Evolutionary conservation across 2,888 invertebrate species (phyloP).

Genomic region (Xanthostigma xanthostigma): DNA sequence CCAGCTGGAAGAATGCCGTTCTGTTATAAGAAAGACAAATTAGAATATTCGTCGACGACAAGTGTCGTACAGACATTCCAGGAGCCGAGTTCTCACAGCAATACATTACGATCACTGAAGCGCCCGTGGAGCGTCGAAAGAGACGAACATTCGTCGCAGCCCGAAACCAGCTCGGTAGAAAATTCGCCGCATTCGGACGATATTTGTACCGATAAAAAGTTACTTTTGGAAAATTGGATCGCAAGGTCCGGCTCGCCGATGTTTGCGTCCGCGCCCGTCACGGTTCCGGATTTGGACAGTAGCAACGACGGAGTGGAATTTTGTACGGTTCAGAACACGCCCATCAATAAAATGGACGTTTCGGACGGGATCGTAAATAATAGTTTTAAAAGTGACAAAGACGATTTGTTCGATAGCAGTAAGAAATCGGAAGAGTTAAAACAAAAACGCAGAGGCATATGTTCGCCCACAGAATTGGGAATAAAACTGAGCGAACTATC

Average conservation of each 20-base stretch:
- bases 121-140: constrained; percentile 22
- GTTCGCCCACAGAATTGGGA: constrained; percentile 34
- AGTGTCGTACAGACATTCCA: constrained; percentile 16
- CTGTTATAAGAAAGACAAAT: constrained; percentile 20
- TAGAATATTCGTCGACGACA: constrained; percentile 14
- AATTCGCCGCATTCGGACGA: constrained; percentile 24
- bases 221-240: constrained; percentile 36
- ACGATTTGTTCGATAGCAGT: constrained; percentile 18
- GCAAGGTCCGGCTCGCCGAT: constrained; percentile 35
- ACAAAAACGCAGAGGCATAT: constrained; percentile 27
- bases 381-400: constrained; percentile 21
- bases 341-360: constrained; percentile 19
- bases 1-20: constrained; percentile 37
- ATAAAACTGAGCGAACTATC: constrained; percentile 26
- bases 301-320: constrained; percentile 33
- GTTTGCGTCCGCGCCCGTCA: constrained; percentile 31
- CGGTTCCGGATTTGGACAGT: constrained; percentile 28
- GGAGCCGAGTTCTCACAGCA: constrained; percentile 6
- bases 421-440: constrained; percentile 13
- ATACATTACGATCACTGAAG: constrained; percentile 19
- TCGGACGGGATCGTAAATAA: constrained; percentile 10
- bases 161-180: constrained; percentile 13
- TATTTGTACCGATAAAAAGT: constrained; percentile 35
- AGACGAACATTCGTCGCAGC: constrained; percentile 14
- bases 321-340: constrained; percentile 35